A percentile compares a stretch with the other conserved stretches of the same genome.
Conservation (phyloP, 2,888 invertebrate species). For the Ochropleura leucogaster region DNA sequence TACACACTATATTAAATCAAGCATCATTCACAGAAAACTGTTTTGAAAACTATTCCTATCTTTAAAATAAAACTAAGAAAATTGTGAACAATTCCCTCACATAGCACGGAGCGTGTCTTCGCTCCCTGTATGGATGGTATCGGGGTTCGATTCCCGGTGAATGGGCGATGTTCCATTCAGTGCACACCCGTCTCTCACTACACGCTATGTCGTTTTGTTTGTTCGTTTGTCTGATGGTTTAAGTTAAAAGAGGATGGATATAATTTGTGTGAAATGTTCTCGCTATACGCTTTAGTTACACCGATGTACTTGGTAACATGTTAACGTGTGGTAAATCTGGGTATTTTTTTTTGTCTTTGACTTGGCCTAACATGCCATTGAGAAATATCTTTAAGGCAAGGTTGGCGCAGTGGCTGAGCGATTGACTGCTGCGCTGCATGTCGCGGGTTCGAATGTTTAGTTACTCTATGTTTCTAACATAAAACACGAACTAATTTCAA, state of each 20-base stretch:
- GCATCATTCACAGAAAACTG: slow-evolving; percentile 8
- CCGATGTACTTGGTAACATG: too few relatives aligned
- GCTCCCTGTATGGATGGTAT: slow-evolving; percentile 76
- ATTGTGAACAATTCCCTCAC: slow-evolving; percentile 59
- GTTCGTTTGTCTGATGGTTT: slow-evolving; percentile 61
- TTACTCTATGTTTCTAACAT: not conserved
- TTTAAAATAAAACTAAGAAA: slow-evolving; percentile 59
- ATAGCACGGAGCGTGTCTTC: slow-evolving; percentile 66
- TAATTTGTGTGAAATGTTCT: not conserved
- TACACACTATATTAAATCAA: not conserved
- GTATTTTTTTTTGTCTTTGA: too few relatives aligned
- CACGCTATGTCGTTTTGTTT: slow-evolving; percentile 71
- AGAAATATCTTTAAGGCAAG: too few relatives aligned
- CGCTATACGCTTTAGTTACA: too few relatives aligned
- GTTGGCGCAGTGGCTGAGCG: too few relatives aligned
- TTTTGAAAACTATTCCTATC: slow-evolving; percentile 17
- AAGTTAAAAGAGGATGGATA: slow-evolving; percentile 52
- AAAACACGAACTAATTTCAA: not conserved
- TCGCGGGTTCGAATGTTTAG: too few relatives aligned
- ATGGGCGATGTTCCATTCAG: slow-evolving; percentile 80
- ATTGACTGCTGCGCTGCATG: too few relatives aligned
- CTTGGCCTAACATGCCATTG: too few relatives aligned
- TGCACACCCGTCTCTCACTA: slow-evolving; percentile 66
- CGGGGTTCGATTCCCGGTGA: slow-evolving; percentile 75
- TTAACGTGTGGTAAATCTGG: too few relatives aligned